phyloP scores from a whole-genome alignment of 1,140 invertebrate species.

The Hycleus phaleratus region DNA sequence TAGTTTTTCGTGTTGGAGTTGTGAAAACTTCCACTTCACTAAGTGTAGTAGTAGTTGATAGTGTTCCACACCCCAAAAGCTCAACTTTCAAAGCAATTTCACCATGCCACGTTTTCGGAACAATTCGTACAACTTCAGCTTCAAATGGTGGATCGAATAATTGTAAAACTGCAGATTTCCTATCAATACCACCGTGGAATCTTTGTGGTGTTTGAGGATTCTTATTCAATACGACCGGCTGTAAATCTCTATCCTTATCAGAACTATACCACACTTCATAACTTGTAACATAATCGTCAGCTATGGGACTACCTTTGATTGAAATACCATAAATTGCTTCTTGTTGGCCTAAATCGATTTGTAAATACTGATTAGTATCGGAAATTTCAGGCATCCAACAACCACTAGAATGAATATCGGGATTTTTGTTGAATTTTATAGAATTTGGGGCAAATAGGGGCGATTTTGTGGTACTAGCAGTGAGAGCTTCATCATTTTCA shows the following conservation, averaged over 20 bases:
- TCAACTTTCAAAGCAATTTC: conserved; percentile 66
- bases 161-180: conserved; percentile 49
- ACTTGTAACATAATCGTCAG: conserved; percentile 68
- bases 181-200: conserved; percentile 64
- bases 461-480: conserved; percentile 49
- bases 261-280: conserved; percentile 61
- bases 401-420: conserved; percentile 37
- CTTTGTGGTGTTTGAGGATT: conserved; percentile 34
- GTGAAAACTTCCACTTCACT: conserved; percentile 9
- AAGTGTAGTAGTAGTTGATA: conserved; percentile 26
- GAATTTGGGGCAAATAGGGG: conserved; percentile 44
- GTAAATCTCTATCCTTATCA: conserved; percentile 18
- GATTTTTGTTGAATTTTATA: conserved; percentile 43
- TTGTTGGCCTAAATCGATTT: conserved; percentile 55
- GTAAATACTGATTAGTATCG: conserved; percentile 58
- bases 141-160: conserved; percentile 63
- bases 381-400: conserved; percentile 55
- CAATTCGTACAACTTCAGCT: conserved; percentile 60
- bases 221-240: conserved; percentile 25
- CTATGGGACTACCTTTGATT: conserved; percentile 56
- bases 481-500: conserved; percentile 47
- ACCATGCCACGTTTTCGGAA: conserved; percentile 68
- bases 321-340: conserved; percentile 65
- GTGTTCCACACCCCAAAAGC: conserved; percentile 60
- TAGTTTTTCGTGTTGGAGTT: background rate